Evolutionary conservation across 1,140 invertebrate genomes (phyloP), one percentile per base, ranked within the genome.

Genomic region (Drosophila subobscura): DNA sequence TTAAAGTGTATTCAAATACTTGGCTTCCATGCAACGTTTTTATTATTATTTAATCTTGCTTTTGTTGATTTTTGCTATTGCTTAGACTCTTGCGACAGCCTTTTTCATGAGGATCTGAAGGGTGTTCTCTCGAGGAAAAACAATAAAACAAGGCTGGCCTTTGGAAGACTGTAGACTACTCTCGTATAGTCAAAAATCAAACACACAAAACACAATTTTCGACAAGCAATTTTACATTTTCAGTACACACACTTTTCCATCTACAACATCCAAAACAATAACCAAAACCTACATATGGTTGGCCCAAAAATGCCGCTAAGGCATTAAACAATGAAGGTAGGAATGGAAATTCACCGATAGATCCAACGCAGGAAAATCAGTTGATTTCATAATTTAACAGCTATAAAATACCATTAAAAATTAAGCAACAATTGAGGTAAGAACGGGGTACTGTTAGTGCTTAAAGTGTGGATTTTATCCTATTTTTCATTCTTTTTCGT

Each of bases 41-140:
- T 27, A 6, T 27, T 6, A 6, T 6, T 6, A 27, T 27, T 53
- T 42, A 44, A 57, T 25, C 44, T 5, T 5, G 0, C 33, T 12
- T 1, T 27, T 42, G 65, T 53, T 51, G 45, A 37, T n/a, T 45
- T 16, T 23, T 47, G 50, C 57, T 63, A 59, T 72, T 76, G 57
- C 57, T 73, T 56, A 44, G 66, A 63, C 54, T 49, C 42, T 33
- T n/a, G 60, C 25, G 22, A 10, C 52, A 37, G 56, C 22, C 50
- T 66, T 42, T 47, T 41, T 20, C n/a, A 29, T 51, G 37, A 72
- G 22, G n/a, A 2, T 8, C 29, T 33, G 29, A 0, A 10, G 8
- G 29, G 7, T 10, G 29, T 10, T 8, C 8, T 10, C 25, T 27
- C 25, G 0, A 8, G 29, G 29, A 10, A 12, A 12, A 37, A 37